Evolutionary conservation across 1,140 invertebrate genomes (phyloP), one percentile per base, ranked within the genome.

Genomic region (Drosophila insularis): DNA sequence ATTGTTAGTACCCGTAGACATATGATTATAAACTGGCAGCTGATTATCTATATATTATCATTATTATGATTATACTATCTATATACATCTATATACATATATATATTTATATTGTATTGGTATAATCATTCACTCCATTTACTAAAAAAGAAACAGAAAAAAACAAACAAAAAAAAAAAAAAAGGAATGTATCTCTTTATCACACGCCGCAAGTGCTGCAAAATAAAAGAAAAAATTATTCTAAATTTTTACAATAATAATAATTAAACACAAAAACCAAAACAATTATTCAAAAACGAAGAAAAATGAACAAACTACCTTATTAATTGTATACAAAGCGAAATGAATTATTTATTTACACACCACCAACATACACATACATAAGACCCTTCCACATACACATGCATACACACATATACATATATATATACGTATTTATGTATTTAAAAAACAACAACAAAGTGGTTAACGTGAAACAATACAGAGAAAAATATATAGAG

Each of bases 271-370:
- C 21, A 56, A 63, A 39, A 59, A 71, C 40, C 27, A 27, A 27
- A 27, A 27, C 27, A 66, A 35, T 35, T 10, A 35, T 35, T 35
- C 8, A 35, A 35, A 35, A 35, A 35, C 32, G 32, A 35, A 5
- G 27, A 37, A 74, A 72, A 71, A 63, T 76, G 71, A 89, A 84
- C 84, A 79, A 87, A 84, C 75, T 86, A 86, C 81, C 81, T 86
- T 81, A 81, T 65, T 54, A 68, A 84, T 50, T 43, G 81, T 81
- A 86, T 86, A 86, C 78, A 86, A 86, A 78, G 59, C 71, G 62
- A 63, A 61, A 82, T 74, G 70, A 65, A 56, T 70, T 76, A 86
- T 79, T 81, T 86, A 86, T 86, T 81, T 81, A 84, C 63, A 74
- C 55, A 55, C 54, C 56, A 54, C 39, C 32, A 68, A 37, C 50